Evolutionary conservation across 1,140 invertebrate species (phyloP).

Genomic region (Neuroterus valhalla): DNA sequence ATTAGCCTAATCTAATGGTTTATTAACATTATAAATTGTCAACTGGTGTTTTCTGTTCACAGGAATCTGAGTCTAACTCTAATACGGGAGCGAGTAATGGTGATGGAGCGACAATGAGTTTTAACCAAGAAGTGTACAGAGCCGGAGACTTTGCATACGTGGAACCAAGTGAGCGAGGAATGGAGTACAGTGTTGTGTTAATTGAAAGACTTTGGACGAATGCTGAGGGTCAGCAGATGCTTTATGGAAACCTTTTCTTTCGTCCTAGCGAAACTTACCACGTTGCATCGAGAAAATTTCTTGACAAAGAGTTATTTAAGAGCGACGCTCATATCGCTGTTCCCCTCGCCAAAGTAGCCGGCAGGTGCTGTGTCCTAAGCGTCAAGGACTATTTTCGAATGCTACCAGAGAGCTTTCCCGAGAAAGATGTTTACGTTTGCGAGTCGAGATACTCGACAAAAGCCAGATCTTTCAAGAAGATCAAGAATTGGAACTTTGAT

Average conservation of each 20-base stretch:
- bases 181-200: slow-evolving; percentile 89
- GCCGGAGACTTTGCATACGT: slow-evolving; percentile 95
- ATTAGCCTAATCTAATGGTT: no score
- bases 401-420: slow-evolving; percentile 89
- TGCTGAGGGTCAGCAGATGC: slow-evolving; percentile 87
- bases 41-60: slow-evolving; percentile 34
- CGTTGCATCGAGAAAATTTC: slow-evolving; percentile 94
- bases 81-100: slow-evolving; percentile 60
- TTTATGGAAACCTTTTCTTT: slow-evolving; percentile 86
- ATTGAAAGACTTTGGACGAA: slow-evolving; percentile 93
- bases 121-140: slow-evolving; percentile 84
- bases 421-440: slow-evolving; percentile 98
- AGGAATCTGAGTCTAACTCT: slow-evolving; percentile 59
- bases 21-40: no score
- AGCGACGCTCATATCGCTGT: slow-evolving; percentile 91
- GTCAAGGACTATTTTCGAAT: slow-evolving; percentile 96
- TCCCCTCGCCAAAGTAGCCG: slow-evolving; percentile 91
- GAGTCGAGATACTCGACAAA: slow-evolving; percentile 95
- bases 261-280: slow-evolving; percentile 96
- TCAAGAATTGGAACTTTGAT: slow-evolving; percentile 91
- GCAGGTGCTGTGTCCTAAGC: slow-evolving; percentile 94
- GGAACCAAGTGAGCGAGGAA: slow-evolving; percentile 85
- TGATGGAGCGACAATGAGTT: slow-evolving; percentile 76
- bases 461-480: slow-evolving; percentile 93
- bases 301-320: slow-evolving; percentile 97